phyloP scores from a whole-genome alignment of 1,140 invertebrate genomes.

The Ditylenchus dipsaci region DNA sequence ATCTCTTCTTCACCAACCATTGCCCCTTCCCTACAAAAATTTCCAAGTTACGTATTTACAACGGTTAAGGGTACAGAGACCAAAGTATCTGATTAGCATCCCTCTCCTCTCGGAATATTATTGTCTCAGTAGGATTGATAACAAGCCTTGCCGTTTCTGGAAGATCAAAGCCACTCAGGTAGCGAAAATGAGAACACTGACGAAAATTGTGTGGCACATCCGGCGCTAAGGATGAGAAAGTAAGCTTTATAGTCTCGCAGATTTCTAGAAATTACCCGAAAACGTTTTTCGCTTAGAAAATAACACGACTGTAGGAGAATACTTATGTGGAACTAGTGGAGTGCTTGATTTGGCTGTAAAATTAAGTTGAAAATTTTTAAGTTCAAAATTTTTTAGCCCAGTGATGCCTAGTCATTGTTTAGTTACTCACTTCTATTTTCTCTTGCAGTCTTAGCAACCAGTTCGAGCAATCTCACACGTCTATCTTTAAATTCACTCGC shows the following conservation, averaged over 20 bases:
- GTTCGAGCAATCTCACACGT: background rate
- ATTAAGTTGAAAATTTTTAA: background rate
- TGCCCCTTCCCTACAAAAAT: conserved; percentile 30
- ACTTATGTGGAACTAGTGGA: background rate
- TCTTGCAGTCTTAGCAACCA: background rate
- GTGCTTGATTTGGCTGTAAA: background rate
- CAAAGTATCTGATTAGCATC: conserved; percentile 41
- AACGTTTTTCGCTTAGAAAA: conserved; percentile 5
- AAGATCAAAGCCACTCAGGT: conserved; percentile 39
- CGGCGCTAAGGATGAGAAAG: background rate
- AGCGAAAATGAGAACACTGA: conserved; percentile 48
- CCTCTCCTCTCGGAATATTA: conserved; percentile 37
- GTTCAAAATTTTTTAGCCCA: no score
- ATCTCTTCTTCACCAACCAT: no score
- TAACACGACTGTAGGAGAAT: conserved; percentile 5
- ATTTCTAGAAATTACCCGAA: background rate
- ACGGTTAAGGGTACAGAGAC: background rate
- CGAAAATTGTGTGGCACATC: conserved; percentile 19
- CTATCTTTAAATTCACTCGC: conserved; percentile 18
- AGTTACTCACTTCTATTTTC: no score
- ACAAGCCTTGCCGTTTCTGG: conserved; percentile 40
- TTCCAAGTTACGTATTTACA: no score
- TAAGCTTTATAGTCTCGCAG: background rate
- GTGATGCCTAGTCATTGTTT: no score
- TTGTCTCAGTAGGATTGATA: conserved; percentile 10